Conservation (phyloP, 1,140 invertebrate genomes). For the Hirudo medicinalis region DNA sequence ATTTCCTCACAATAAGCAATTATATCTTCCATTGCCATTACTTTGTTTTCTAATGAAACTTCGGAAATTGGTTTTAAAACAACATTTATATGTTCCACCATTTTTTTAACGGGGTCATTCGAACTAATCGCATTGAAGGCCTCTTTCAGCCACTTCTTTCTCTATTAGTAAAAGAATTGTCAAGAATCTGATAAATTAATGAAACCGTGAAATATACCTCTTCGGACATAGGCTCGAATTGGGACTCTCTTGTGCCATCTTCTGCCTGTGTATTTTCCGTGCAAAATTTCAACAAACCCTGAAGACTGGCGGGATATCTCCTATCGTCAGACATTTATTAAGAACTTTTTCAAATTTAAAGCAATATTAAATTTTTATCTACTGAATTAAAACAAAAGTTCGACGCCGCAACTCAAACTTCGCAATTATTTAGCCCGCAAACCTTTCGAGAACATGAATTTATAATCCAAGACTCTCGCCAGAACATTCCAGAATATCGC, state of each 20-base stretch:
- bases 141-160: slow-evolving; percentile 53
- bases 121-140: slow-evolving; percentile 54
- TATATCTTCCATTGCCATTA: slow-evolving; percentile 50
- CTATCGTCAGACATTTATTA: slow-evolving; percentile 1
- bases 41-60: slow-evolving; percentile 45
- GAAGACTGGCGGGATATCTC: slow-evolving; percentile 24
- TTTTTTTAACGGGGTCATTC: slow-evolving; percentile 48
- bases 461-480: too few species aligned
- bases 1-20: slow-evolving; percentile 54
- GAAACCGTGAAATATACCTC: slow-evolving; percentile 19
- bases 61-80: slow-evolving; percentile 45
- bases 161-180: slow-evolving; percentile 43
- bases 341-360: too few species aligned
- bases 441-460: too few species aligned
- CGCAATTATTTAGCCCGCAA: too few species aligned
- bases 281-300: slow-evolving; percentile 27
- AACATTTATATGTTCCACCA: slow-evolving; percentile 49
- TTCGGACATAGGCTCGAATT: slow-evolving; percentile 24
- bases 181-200: too few species aligned
- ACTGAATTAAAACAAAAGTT: too few species aligned
- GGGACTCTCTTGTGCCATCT: slow-evolving; percentile 22
- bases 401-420: too few species aligned
- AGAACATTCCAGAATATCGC: too few species aligned
- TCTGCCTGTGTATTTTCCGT: slow-evolving; percentile 24
- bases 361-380: too few species aligned